Base-by-base conservation (phyloP, 1,140 invertebrate genomes). In the Drosophila kohkoa region DNA sequence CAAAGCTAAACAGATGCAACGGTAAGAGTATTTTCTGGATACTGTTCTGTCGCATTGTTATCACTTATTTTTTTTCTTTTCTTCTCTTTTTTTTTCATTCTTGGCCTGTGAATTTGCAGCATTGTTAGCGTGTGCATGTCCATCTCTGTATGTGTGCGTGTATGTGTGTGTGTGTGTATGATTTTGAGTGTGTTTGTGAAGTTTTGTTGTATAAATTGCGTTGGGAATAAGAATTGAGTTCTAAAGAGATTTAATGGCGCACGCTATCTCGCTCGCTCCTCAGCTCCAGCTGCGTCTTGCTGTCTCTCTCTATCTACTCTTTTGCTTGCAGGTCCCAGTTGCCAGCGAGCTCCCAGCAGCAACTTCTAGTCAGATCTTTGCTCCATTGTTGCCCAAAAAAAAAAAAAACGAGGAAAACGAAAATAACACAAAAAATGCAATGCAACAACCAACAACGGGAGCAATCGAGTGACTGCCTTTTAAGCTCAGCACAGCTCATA, bases 171-270 rank as follows among this genome's bases (percentile, higher is more conserved):
- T 79, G 57, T 64, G 55, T 57, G 49, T 63, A 4, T 43, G 52
- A 30, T 38, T 67, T 41, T 54, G 46, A 64, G 32, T 79, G 54
- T 69, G 69, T 58, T 59, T 82, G 49, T 81, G 59, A 74, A 89
- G 79, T 89, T 89, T 89, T 81, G 86, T 89, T 85, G 86, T 90
- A 90, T 90, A 90, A 90, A 90, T 90, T 90, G 86, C 82, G 79
- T 86, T 90, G 86, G 86, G 86, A 88, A 90, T 90, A 90, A 90
- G 82, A 90, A 90, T 90, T 90, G 82, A 90, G 86, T 90, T 90
- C 86, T 90, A 86, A 90, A 90, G 86, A 90, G 86, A 90, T 90
- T 90, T 90, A 90, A 90, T 90, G 86, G 87, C 79, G 79, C 71
- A 49, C 73, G 67, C 80, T 57, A 49, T 78, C 83, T 71, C 63